phyloP scores from a whole-genome alignment of 2,888 invertebrate species.

The Apeira syringaria region DNA sequence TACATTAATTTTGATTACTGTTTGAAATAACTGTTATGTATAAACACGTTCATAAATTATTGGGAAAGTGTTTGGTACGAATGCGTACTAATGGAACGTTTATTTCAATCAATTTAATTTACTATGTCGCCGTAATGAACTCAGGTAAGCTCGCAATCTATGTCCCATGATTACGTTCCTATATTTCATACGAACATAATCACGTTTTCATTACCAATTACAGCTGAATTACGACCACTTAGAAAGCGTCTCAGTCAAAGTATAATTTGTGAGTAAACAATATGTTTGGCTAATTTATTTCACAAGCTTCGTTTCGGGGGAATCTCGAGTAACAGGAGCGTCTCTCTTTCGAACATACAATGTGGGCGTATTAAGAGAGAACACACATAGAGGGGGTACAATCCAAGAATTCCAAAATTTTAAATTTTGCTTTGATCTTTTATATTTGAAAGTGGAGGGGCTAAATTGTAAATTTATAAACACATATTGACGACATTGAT shows the following conservation, averaged over 20 bases:
- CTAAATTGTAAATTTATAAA: too few species aligned
- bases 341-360: neutral
- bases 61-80: too few species aligned
- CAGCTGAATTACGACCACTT: constrained; percentile 8
- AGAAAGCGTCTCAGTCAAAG: constrained; percentile 1
- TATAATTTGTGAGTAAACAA: constrained; percentile 7
- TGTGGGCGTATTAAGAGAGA: neutral
- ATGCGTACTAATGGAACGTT: neutral
- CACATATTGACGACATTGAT: too few species aligned
- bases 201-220: constrained; percentile 5
- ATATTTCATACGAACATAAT: constrained; percentile 1
- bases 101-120: neutral
- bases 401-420: too few species aligned
- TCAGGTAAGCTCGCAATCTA: neutral
- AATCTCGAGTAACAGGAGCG: neutral
- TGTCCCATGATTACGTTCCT: neutral
- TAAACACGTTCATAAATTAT: too few species aligned
- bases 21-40: too few species aligned
- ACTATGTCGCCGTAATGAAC: neutral
- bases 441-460: too few species aligned
- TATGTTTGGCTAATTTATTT: constrained; percentile 3
- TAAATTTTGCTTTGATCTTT: too few species aligned
- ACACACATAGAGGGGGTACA: too few species aligned
- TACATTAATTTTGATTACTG: too few species aligned
- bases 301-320: neutral